These are phyloP conservation scores for Drosophila phalerata DNA, from an alignment of 2,888 invertebrate species.

Conservation along the genomic window DNA sequence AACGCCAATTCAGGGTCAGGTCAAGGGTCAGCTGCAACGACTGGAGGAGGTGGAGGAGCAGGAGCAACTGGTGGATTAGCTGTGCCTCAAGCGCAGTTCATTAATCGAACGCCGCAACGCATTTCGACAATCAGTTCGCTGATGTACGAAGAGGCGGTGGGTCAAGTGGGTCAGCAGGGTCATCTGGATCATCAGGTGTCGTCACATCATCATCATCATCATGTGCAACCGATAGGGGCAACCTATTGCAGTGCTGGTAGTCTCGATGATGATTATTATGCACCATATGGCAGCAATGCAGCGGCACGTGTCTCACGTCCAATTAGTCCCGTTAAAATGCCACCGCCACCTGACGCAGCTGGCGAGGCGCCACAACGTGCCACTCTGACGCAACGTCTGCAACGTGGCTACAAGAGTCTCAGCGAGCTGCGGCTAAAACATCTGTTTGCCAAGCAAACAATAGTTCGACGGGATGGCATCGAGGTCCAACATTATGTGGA, in stretches of 20 bases:
- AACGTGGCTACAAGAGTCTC: conserved; percentile 82
- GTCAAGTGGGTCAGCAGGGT: background rate
- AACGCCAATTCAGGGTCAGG: conserved; percentile 8
- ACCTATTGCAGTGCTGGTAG: conserved; percentile 80
- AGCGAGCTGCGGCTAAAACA: conserved; percentile 83
- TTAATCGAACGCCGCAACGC: conserved; percentile 82
- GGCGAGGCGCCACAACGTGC: conserved; percentile 21
- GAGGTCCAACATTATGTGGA: conserved; percentile 81
- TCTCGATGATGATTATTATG: conserved; percentile 80
- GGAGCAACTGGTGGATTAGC: background rate
- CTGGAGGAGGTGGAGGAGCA: background rate
- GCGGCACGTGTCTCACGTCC: conserved; percentile 55
- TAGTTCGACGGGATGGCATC: conserved; percentile 80
- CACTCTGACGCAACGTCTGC: conserved; percentile 77
- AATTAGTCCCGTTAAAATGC: conserved; percentile 66
- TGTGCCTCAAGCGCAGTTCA: conserved; percentile 71
- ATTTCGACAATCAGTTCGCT: conserved; percentile 84
- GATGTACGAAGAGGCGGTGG: conserved; percentile 70
- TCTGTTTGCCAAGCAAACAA: conserved; percentile 82
- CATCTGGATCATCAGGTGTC: conserved; percentile 1
- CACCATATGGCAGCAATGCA: conserved; percentile 42
- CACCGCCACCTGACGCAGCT: background rate
- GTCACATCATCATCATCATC: conserved; percentile 7
- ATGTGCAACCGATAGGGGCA: conserved; percentile 26
- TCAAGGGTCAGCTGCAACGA: background rate